Evolutionary conservation across 1,140 invertebrate genomes (phyloP).

Genomic region (Phymorhynchus buccinoides): DNA sequence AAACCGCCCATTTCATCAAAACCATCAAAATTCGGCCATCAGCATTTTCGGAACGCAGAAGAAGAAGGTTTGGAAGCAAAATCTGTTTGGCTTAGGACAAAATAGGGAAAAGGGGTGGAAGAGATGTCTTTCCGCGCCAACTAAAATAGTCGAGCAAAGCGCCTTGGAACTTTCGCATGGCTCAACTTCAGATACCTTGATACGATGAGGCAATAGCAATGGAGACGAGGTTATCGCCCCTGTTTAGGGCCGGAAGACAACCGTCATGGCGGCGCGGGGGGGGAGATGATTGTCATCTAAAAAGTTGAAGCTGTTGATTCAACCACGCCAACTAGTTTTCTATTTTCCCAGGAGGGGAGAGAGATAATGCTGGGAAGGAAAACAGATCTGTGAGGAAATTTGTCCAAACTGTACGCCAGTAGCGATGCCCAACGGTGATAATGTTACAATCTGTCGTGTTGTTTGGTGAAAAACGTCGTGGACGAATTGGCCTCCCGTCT

Average conservation of each 20-base stretch:
- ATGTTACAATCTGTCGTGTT: slow-evolving; percentile 23
- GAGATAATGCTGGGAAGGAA: slow-evolving; percentile 20
- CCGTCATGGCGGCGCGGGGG: not conserved
- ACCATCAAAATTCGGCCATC: not conserved
- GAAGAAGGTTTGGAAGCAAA: too few relatives aligned
- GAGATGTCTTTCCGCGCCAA: not conserved
- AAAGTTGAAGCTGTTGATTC: slow-evolving; percentile 20
- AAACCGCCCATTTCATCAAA: too few relatives aligned
- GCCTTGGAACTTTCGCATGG: not conserved
- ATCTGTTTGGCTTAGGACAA: too few relatives aligned
- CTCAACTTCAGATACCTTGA: slow-evolving; percentile 8
- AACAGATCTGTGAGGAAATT: slow-evolving; percentile 24
- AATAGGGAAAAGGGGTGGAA: not conserved
- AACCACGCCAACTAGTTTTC: not conserved
- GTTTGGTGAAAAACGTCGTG: slow-evolving; percentile 19
- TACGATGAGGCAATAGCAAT: slow-evolving; percentile 20
- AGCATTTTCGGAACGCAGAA: not conserved
- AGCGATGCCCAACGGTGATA: not conserved
- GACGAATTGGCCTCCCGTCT: not conserved
- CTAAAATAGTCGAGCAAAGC: not conserved
- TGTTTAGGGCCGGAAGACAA: not conserved
- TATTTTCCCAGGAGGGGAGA: not conserved
- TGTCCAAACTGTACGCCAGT: slow-evolving; percentile 22
- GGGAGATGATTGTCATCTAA: not conserved
- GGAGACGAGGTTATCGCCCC: slow-evolving; percentile 27